phyloP scores from a whole-genome alignment of 2,113 vertebrate genomes.

The Entelurus aequoreus region DNA sequence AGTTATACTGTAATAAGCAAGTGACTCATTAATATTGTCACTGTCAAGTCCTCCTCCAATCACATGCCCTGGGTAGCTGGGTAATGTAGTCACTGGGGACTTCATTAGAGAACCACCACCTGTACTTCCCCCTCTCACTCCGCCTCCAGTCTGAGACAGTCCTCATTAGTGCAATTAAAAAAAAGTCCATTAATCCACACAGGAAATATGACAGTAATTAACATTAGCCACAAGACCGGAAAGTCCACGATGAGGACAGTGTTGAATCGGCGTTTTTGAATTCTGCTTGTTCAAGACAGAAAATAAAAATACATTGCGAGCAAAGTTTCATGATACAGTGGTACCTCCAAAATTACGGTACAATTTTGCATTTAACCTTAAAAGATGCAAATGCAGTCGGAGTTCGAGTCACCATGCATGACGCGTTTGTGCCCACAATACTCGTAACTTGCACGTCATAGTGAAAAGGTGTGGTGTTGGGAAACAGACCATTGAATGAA shows the following conservation, averaged over 20 bases:
- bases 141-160: constrained; percentile 38
- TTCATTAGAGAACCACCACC: constrained; percentile 64
- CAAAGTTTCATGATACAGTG: too few species aligned
- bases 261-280: constrained; percentile 50
- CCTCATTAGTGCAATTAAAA: constrained; percentile 55
- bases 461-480: too few species aligned
- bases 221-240: constrained; percentile 44
- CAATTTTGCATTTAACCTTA: too few species aligned
- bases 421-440: too few species aligned
- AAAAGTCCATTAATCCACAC: constrained; percentile 53
- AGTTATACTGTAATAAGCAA: constrained; percentile 18
- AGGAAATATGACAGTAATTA: constrained; percentile 67
- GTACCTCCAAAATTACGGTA: too few species aligned
- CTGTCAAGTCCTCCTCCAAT: constrained; percentile 44
- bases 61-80: constrained; percentile 54
- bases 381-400: too few species aligned
- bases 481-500: too few species aligned
- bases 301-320: too few species aligned
- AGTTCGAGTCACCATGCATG: too few species aligned
- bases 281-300: constrained; percentile 43
- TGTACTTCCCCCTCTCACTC: constrained; percentile 43
- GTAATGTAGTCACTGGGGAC: constrained; percentile 67
- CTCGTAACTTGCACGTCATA: too few species aligned
- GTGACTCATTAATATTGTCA: constrained; percentile 40
- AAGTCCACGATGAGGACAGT: constrained; percentile 44